Evolutionary conservation across 2,797 vertebrate genomes (phyloP), one percentile per base, ranked within the genome.

Genomic region (Lates japonicus): DNA sequence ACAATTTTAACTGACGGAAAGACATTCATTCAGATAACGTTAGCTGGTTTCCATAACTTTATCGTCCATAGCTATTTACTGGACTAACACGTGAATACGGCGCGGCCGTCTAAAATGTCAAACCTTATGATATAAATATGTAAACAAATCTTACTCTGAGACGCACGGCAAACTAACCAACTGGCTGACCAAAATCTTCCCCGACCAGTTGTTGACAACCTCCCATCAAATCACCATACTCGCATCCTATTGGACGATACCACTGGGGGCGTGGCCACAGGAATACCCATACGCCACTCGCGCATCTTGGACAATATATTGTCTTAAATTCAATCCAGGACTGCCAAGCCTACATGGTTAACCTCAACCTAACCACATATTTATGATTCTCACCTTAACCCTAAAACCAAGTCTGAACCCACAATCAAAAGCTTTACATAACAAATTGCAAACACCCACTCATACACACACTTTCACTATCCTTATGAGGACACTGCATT

Each of bases 171-270:
- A 77, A 88, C 7, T 61, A 39, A 49, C 33, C 10, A 17, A 22
- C 13, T 29, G 25, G 25, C 25, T 29, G 8, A 19, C 44, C 61
- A 67, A 62, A 76, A 75, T 84, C 78, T 63, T 82, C 74, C 42
- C 5, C 6, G 60, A 82, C 54, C 76, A 83, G 89, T 90, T 92
- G 89, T 93, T 94, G 92, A 91, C 88, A 91, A 72, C 79, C 69
- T 65, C 87, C 76, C 73, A 12, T 87, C 74, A 46, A 48, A 74
- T 81, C 41, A 74, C 12, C 76, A 33, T 41, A 1, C 74, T 83
- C 7, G 0, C 17, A 62, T 74, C 61, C 71, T 70, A 94, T 95
- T 93, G 93, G 94, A 19, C 62, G 25, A 10, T 8, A 7, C 22
- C 0, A 0, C 0, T 0, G 1, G 13, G 16, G 93, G 91, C 74